Base-by-base conservation (phyloP, 2,888 invertebrate species). In the Drosophila infuscata region DNA sequence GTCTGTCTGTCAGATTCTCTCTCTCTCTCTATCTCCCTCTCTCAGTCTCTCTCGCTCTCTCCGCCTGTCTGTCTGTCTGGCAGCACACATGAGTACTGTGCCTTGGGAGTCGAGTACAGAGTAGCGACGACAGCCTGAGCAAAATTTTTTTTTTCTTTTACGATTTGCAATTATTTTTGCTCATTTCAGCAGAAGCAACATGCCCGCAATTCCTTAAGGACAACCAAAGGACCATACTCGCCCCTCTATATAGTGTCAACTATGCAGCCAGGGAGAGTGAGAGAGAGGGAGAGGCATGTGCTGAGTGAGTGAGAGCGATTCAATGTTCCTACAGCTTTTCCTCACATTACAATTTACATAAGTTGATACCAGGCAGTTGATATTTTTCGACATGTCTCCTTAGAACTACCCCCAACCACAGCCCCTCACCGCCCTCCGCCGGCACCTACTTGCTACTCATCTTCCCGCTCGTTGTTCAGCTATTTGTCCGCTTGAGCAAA, bases 151-250 rank as follows among this genome's bases (percentile, higher is more conserved):
- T 76, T 61, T 64, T 78, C 80, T 81, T 88, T 88, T 86, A 88
- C 87, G 87, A 88, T 88, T 88, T 77, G 87, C 88, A 88, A 88
- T 88, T 88, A 88, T 88, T 86, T 88, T 88, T 88, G 87, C 88
- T 88, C 88, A 88, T 88, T 88, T 88, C 86, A 88, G 86, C 88
- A 88, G 88, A 88, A 88, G 83, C 78, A 81, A 88, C 83, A 86
- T 83, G 76, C 70, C 82, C 81, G 73, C 75, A 80, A 85, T 87
- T 84, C 88, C 87, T 88, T 74, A 62, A 83, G 88, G 86, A 82
- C 82, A 82, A 77, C 83, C 77, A 82, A 72, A 70, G 74, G 59
- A 66, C 46, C 62, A 76, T 69, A 61, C 73, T 51, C 52, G 41
- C 36, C 56, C 65, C 58, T 49, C 79, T 48, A 56, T 67, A 25